Base-by-base conservation (phyloP, 2,113 vertebrate genomes). In the Rattus rattus region DNA sequence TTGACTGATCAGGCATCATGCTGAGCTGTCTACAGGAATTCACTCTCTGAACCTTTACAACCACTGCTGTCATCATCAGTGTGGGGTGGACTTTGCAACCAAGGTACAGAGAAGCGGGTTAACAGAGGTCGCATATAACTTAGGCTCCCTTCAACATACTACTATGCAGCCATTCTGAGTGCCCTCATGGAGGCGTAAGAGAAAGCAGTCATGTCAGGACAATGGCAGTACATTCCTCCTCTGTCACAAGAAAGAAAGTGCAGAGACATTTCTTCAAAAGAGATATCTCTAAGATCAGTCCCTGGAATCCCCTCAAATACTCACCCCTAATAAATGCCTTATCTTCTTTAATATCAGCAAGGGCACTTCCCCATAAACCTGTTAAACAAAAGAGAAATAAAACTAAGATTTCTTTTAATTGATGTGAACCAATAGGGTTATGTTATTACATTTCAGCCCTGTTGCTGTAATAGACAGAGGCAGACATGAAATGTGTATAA, bases 301-400 rank as follows among this genome's bases (percentile, higher is more conserved):
- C 7, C 3, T 28, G 16, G 33, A 6, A 43, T 85, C 24, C 12
- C 39, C n/a, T 65, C 61, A 85, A 85, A 88, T 77, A 93, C 95
- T 86, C 88, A 96, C 95, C 28, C 10, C 8, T 86, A 86, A 96
- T 54, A 52, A 3, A 69, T 2, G 20, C 7, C 47, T 39, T 93
- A 30, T 43, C 87, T 36, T 54, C 72, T 54, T 96, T 54, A 7
- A 1, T 0, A 26, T 67, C 93, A 28, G 72, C 95, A 33, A 93
- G 33, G 65, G 88, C 92, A 84, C 95, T 96, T 86, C 92, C 88
- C 90, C 94, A 92, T 83, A 95, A 67, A 36, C 94, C 90, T 95
- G 56, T 43, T 30, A 76, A 70, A 88, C 43, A 65, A 65, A 47
- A 88, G 1, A n/a, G 43, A 65, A 88, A 73, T 36, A 65, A 63